phyloP scores from a whole-genome alignment of 2,888 invertebrate genomes.

The Timema cristinae region DNA sequence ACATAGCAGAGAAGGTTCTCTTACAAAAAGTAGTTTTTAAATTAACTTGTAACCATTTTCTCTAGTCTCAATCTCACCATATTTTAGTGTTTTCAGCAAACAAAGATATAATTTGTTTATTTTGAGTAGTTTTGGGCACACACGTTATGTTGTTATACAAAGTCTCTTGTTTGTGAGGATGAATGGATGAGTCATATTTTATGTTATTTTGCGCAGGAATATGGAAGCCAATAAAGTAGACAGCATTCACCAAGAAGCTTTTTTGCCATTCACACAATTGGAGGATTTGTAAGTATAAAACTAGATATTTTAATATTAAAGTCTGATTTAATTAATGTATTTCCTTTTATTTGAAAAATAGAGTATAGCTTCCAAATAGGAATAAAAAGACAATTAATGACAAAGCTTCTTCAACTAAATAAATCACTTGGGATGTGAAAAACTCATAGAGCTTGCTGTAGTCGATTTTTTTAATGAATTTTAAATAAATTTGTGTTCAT shows the following conservation, averaged over 20 bases:
- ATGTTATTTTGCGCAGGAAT: conserved; percentile 61
- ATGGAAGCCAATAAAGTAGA: conserved; percentile 82
- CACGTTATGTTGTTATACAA: not conserved
- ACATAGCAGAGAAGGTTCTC: too few species aligned
- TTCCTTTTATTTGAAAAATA: too few species aligned
- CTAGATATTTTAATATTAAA: conserved; percentile 13
- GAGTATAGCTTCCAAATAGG: too few species aligned
- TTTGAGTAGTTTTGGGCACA: conserved; percentile 24
- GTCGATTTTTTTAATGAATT: too few species aligned
- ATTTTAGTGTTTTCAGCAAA: not conserved
- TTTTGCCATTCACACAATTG: conserved; percentile 69
- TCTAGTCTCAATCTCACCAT: not conserved
- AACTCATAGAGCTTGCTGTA: too few species aligned
- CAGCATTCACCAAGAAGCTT: conserved; percentile 80
- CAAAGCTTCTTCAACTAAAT: too few species aligned
- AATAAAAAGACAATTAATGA: too few species aligned
- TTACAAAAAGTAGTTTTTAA: too few species aligned
- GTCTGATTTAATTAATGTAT: too few species aligned
- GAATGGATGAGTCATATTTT: not conserved
- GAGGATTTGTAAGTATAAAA: conserved; percentile 76
- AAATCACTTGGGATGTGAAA: too few species aligned
- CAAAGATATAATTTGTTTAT: conserved; percentile 14
- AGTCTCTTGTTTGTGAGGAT: not conserved
- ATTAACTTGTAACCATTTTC: too few species aligned
- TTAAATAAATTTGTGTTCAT: too few species aligned